Evolutionary conservation across 2,113 vertebrate genomes (phyloP).

Genomic region (Lepisosteus osseus): DNA sequence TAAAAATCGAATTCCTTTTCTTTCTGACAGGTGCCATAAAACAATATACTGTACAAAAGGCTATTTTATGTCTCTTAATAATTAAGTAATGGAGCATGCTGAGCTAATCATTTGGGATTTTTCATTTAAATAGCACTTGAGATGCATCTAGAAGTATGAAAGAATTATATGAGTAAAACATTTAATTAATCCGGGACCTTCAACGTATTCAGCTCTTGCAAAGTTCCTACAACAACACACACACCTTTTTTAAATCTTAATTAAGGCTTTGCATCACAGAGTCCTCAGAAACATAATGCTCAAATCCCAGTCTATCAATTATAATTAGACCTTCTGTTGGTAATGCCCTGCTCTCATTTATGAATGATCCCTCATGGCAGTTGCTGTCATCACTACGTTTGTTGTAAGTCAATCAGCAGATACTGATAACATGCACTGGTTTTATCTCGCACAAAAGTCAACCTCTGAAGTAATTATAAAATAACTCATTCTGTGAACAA

Average conservation of each 20-base stretch:
- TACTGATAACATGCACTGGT: not conserved
- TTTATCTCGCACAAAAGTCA: not conserved
- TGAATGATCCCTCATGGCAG: not conserved
- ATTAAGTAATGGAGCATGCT: too few relatives aligned
- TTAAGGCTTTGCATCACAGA: not conserved
- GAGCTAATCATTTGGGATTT: too few relatives aligned
- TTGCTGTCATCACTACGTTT: not conserved
- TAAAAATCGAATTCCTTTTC: too few relatives aligned
- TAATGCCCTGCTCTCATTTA: not conserved
- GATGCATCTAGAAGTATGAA: too few relatives aligned
- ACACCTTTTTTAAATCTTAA: conserved; percentile 13
- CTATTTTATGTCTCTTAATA: too few relatives aligned
- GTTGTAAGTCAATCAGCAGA: not conserved
- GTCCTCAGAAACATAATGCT: not conserved
- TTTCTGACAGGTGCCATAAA: too few relatives aligned
- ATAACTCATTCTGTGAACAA: not conserved
- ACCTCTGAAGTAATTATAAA: not conserved
- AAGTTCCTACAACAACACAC: not conserved
- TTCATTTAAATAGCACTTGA: too few relatives aligned
- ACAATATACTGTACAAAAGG: too few relatives aligned
- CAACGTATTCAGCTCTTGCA: not conserved
- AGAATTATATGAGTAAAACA: too few relatives aligned
- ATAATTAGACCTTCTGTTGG: not conserved
- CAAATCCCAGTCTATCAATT: conserved; percentile 4
- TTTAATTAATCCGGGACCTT: too few relatives aligned